phyloP scores from a whole-genome alignment of 2,797 vertebrate genomes.

The Cryptoblepharus egeriae region DNA sequence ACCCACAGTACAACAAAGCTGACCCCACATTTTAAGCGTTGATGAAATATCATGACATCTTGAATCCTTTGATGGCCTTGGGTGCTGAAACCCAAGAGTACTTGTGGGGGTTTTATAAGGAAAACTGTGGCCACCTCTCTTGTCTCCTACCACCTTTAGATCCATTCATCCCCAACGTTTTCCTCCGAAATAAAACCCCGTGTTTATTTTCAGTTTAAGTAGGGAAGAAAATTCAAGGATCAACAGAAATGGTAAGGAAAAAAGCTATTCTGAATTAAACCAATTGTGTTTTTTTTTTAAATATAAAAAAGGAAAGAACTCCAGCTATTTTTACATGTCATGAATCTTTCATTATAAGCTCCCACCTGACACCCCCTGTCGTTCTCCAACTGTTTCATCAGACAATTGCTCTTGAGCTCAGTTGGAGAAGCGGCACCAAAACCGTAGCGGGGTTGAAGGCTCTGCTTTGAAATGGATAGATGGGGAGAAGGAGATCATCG shows the following conservation, averaged over 20 bases:
- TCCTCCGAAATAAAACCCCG: slow-evolving; percentile 50
- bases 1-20: too few species aligned
- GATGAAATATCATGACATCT: too few species aligned
- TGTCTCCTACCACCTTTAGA: too few species aligned
- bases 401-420: slow-evolving; percentile 59
- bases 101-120: neutral
- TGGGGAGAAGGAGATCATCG: too few species aligned
- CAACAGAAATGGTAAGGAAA: too few species aligned
- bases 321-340: slow-evolving; percentile 73
- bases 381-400: slow-evolving; percentile 74
- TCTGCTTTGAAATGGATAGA: neutral
- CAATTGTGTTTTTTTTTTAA: neutral
- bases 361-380: slow-evolving; percentile 75
- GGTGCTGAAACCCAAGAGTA: neutral
- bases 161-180: slow-evolving; percentile 61
- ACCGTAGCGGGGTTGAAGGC: neutral
- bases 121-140: slow-evolving; percentile 29
- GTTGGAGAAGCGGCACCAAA: slow-evolving; percentile 55
- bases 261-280: slow-evolving; percentile 68
- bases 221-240: slow-evolving; percentile 51
- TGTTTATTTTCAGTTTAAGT: slow-evolving; percentile 70
- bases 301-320: slow-evolving; percentile 39
- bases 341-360: slow-evolving; percentile 75
- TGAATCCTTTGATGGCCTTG: too few species aligned
- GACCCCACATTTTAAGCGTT: too few species aligned